These are phyloP conservation scores for Aepyceros melampus DNA, from an alignment of 2,113 vertebrate genomes.

Conservation along the genomic window DNA sequence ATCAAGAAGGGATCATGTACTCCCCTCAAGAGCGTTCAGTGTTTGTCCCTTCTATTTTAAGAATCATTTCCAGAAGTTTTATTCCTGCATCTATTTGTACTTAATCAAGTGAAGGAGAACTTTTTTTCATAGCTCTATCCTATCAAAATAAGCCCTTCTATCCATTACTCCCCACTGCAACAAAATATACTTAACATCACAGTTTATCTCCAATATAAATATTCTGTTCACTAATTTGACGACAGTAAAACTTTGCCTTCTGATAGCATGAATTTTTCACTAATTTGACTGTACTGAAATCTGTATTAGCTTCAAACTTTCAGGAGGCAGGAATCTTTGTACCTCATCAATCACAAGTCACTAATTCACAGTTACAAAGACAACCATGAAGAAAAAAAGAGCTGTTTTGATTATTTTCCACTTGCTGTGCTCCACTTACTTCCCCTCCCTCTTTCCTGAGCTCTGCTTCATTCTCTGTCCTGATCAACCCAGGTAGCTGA, in stretches of 20 bases:
- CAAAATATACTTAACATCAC: neutral
- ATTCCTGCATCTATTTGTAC: neutral
- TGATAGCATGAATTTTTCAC: neutral
- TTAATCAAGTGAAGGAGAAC: neutral
- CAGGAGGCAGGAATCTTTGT: neutral
- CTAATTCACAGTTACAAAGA: neutral
- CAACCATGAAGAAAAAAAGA: neutral
- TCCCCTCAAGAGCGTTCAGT: neutral
- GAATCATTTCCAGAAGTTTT: neutral
- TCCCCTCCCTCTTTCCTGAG: neutral
- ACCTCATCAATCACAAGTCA: neutral
- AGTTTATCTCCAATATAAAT: neutral
- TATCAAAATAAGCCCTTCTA: constrained; percentile 22
- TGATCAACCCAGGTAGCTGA: neutral
- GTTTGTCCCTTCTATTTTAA: neutral
- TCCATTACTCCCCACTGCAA: neutral
- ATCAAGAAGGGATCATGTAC: neutral
- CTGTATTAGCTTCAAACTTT: neutral
- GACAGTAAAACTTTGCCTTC: neutral
- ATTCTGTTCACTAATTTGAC: neutral
- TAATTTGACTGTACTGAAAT: neutral
- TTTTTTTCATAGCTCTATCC: neutral
- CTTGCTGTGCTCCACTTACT: neutral
- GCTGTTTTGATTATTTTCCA: neutral
- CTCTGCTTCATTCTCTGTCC: neutral